Percentiles rank a stretch among this genome's conserved stretches.
Conservation (phyloP, 2,888 invertebrate species). For the Drosophila mettleri region DNA sequence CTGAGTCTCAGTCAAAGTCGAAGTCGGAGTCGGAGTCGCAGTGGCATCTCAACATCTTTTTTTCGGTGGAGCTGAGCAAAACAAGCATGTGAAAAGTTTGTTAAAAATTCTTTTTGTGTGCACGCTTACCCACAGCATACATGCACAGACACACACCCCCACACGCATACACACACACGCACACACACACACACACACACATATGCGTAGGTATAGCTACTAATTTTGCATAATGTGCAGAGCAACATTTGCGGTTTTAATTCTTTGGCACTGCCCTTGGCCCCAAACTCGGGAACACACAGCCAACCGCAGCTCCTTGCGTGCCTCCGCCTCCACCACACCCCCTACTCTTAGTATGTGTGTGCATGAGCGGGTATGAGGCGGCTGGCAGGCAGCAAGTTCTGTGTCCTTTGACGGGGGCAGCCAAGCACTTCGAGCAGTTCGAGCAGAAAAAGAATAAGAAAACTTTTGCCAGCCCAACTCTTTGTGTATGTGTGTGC, state of each 20-base stretch:
- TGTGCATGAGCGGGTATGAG: not conserved
- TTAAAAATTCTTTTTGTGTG: slow-evolving; percentile 80
- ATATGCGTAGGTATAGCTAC: slow-evolving; percentile 57
- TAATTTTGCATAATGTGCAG: slow-evolving; percentile 81
- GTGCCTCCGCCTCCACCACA: not conserved
- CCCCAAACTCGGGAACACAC: slow-evolving; percentile 14
- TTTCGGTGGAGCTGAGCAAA: slow-evolving; percentile 28
- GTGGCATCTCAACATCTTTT: not conserved
- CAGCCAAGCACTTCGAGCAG: slow-evolving; percentile 54
- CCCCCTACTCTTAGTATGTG: not conserved
- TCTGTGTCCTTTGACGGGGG: slow-evolving; percentile 49
- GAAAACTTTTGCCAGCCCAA: slow-evolving; percentile 46
- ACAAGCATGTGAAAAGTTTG: slow-evolving; percentile 76
- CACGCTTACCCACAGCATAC: slow-evolving; percentile 38
- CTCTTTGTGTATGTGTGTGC: slow-evolving; percentile 4
- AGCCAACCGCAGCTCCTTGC: not conserved
- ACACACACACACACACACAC: slow-evolving; percentile 5
- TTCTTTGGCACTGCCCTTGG: slow-evolving; percentile 66
- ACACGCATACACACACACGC: slow-evolving; percentile 8
- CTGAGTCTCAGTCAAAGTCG: not conserved
- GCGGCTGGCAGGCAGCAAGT: slow-evolving; percentile 6
- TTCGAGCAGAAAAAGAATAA: slow-evolving; percentile 62
- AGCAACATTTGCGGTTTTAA: slow-evolving; percentile 84
- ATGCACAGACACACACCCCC: not conserved
- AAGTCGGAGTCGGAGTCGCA: not conserved